Conservation (phyloP, 2,797 vertebrate species). For the Phaenicophaeus curvirostris region DNA sequence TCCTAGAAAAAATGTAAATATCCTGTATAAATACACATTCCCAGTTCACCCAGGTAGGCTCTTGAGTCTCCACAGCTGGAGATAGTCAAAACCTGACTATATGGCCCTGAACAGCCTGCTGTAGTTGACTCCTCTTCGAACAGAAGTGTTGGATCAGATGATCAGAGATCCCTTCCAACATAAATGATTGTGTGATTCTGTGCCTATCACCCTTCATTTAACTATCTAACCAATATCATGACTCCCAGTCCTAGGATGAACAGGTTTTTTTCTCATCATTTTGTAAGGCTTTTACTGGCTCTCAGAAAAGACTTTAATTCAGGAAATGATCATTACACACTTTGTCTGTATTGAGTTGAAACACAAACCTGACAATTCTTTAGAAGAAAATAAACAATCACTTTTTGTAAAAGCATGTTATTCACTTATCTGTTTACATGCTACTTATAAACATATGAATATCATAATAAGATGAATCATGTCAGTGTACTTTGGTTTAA, state of each 20-base stretch:
- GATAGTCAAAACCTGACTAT: background rate
- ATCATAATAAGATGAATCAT: too few species aligned
- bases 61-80: background rate
- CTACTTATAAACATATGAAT: constrained; percentile 56
- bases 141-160: too few species aligned
- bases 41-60: background rate
- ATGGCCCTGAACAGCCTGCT: too few species aligned
- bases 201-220: background rate
- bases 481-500: too few species aligned
- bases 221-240: background rate
- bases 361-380: constrained; percentile 13
- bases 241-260: background rate
- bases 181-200: too few species aligned
- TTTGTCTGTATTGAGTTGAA: constrained; percentile 22
- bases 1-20: background rate
- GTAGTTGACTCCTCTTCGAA: too few species aligned
- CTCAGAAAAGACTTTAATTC: background rate
- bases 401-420: constrained; percentile 39
- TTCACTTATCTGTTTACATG: constrained; percentile 53
- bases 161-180: too few species aligned
- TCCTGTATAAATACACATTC: background rate
- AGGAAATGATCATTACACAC: background rate
- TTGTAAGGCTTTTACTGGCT: background rate
- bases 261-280: background rate
- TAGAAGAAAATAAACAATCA: constrained; percentile 30